Conservation (phyloP, 2,113 vertebrate genomes). For the Rynchops niger region DNA sequence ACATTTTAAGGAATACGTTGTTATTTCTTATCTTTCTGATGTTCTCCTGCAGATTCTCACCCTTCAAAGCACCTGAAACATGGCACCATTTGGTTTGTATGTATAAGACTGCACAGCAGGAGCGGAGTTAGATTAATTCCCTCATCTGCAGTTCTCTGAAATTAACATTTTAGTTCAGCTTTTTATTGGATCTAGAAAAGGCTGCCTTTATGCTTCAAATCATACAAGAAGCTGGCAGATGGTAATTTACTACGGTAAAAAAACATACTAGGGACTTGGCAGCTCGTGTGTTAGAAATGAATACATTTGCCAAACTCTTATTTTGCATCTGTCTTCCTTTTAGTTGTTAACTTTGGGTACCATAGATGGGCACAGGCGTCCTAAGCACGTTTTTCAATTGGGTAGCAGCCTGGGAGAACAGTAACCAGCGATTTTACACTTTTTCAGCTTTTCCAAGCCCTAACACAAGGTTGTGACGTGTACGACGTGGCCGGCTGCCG, state of each 20-base stretch:
- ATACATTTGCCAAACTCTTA: background rate
- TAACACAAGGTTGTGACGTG: background rate
- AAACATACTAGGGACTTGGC: background rate
- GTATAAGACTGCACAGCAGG: background rate
- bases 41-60: background rate
- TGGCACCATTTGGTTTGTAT: background rate
- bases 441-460: background rate
- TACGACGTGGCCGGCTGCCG: accelerated
- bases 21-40: background rate
- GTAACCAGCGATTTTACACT: background rate
- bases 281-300: background rate
- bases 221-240: background rate
- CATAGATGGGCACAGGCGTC: background rate
- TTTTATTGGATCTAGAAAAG: background rate
- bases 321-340: background rate
- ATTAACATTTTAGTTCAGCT: background rate
- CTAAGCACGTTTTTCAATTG: background rate
- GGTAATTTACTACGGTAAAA: background rate
- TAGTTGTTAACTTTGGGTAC: background rate
- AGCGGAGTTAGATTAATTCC: background rate
- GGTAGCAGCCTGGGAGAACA: background rate
- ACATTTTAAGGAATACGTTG: background rate
- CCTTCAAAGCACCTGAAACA: background rate
- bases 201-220: background rate
- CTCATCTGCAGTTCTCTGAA: background rate